Evolutionary conservation across 1,140 invertebrate species (phyloP).

Genomic region (Gryllus bimaculatus): DNA sequence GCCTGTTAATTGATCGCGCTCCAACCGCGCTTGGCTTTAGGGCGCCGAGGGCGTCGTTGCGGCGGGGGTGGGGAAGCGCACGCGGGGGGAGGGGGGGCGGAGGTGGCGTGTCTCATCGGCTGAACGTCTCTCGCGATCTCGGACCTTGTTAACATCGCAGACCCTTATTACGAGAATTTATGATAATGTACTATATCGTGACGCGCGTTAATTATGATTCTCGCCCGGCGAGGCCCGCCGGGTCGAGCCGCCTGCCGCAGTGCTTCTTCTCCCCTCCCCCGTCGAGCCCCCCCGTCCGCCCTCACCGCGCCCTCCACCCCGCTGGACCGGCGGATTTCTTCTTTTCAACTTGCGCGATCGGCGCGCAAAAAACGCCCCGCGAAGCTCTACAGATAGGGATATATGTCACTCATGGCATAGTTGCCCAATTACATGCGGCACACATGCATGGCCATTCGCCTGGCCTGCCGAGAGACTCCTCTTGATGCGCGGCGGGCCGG

Average conservation of each 20-base stretch:
- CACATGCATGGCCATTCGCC: background rate
- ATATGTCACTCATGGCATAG: background rate
- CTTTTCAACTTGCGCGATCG: background rate
- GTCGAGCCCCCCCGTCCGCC: too few species aligned
- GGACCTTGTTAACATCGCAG: background rate
- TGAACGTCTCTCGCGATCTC: background rate
- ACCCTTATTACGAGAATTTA: background rate
- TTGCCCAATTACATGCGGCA: background rate
- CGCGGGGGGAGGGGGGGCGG: too few species aligned
- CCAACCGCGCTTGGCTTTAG: too few species aligned
- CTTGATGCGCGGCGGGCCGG: too few species aligned
- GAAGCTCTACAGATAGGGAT: background rate
- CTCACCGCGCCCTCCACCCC: too few species aligned
- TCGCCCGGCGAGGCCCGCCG: background rate
- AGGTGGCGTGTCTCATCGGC: background rate
- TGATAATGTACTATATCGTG: background rate
- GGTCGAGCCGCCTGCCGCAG: background rate
- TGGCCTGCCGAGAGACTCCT: too few species aligned
- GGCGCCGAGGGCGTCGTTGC: too few species aligned
- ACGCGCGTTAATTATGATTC: background rate
- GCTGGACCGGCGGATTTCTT: background rate
- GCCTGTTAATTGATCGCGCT: too few species aligned
- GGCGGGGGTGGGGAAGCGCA: too few species aligned
- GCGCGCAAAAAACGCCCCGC: too few species aligned
- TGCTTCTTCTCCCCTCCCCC: background rate